phyloP scores from a whole-genome alignment of 2,888 invertebrate genomes.

The Spialia ferax region DNA sequence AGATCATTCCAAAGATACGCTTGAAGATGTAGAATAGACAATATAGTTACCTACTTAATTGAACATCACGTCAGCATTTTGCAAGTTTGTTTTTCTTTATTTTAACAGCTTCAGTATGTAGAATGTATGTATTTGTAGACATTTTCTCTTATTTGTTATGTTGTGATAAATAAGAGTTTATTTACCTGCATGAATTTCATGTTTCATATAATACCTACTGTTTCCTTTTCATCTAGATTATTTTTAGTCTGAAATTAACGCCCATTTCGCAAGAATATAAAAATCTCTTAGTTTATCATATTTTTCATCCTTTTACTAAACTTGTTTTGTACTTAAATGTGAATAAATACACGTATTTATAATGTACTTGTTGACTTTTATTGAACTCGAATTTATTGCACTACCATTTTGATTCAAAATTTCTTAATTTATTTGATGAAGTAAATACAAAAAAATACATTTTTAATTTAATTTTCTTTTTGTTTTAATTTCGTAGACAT shows the following conservation, averaged over 20 bases:
- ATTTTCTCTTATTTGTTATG: neutral
- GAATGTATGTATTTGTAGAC: neutral
- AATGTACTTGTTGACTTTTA: slow-evolving; percentile 28
- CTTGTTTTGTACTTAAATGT: slow-evolving; percentile 35
- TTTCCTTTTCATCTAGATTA: slow-evolving; percentile 5
- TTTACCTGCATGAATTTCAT: slow-evolving; percentile 4
- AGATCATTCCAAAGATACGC: slow-evolving; percentile 23
- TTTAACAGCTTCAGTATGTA: slow-evolving; percentile 14
- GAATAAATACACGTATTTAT: slow-evolving; percentile 33
- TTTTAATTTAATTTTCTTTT: no score
- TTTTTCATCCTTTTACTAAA: slow-evolving; percentile 12
- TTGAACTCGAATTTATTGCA: neutral
- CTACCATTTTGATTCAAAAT: neutral
- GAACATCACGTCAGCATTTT: slow-evolving; percentile 25
- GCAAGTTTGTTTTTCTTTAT: slow-evolving; percentile 23
- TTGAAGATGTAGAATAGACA: slow-evolving; percentile 19
- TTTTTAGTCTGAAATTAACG: neutral
- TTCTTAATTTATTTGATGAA: no score
- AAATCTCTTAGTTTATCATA: slow-evolving; percentile 2
- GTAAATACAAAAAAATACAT: no score
- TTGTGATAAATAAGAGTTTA: neutral
- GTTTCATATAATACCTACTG: neutral
- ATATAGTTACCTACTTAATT: neutral
- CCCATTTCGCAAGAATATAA: neutral
- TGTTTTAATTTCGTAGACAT: no score